A percentile compares a stretch with the other conserved stretches of the same genome.
phyloP scores from a whole-genome alignment of 2,113 vertebrate genomes.

The Anolis sagrei region DNA sequence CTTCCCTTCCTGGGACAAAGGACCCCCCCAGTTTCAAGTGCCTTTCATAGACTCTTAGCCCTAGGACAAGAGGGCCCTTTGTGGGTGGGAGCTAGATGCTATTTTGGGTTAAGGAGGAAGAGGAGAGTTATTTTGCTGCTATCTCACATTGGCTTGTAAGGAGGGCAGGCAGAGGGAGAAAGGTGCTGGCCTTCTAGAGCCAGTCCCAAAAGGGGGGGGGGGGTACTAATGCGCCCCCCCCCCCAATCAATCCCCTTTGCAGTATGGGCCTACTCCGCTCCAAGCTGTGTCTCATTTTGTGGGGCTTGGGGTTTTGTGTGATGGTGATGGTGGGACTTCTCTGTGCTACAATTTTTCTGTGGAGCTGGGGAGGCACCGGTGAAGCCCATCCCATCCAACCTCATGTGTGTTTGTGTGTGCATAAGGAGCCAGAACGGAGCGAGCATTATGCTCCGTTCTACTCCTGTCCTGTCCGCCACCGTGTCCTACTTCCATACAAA shows the following conservation, averaged over 20 bases:
- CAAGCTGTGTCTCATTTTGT: background rate
- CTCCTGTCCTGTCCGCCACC: background rate
- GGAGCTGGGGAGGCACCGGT: too few relatives aligned
- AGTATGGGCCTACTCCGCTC: background rate
- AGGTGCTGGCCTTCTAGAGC: too few relatives aligned
- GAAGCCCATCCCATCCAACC: background rate
- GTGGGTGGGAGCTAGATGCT: background rate
- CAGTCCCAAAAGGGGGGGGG: background rate
- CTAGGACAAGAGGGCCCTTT: slow-evolving; percentile 3
- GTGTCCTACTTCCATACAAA: background rate
- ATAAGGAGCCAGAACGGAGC: background rate
- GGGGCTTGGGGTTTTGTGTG: background rate
- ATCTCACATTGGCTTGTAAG: background rate
- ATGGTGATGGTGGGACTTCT: background rate
- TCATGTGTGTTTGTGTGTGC: background rate
- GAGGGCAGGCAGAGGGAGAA: slow-evolving; percentile 20
- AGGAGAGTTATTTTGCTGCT: background rate
- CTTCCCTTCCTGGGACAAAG: slow-evolving; percentile 5
- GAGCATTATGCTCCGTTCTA: background rate
- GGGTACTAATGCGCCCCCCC: background rate
- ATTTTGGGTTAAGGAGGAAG: background rate
- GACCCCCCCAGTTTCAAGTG: slow-evolving; percentile 17
- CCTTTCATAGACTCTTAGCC: slow-evolving; percentile 32
- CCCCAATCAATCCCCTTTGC: background rate
- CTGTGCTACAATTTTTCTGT: background rate